Conservation (phyloP, 64 coral and sea anemone genomes). For the Pocillopora verrucosa region DNA sequence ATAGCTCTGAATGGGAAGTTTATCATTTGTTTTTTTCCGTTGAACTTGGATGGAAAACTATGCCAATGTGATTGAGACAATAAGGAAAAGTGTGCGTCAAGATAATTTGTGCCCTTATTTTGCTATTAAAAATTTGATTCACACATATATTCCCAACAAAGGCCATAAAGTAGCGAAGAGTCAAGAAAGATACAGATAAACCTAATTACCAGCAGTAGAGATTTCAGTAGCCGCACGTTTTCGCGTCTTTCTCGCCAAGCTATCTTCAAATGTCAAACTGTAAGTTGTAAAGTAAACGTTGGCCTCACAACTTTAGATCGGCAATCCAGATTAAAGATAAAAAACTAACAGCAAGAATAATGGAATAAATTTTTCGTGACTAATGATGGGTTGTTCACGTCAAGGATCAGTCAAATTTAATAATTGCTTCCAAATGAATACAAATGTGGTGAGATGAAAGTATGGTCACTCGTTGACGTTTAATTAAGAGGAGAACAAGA, state of each 20-base stretch:
- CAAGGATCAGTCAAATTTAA: slow-evolving; percentile 3
- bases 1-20: too few species aligned
- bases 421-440: slow-evolving; percentile 26
- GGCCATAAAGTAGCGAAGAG: too few species aligned
- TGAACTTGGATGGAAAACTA: too few species aligned
- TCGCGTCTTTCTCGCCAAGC: neutral
- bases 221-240: neutral
- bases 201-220: neutral
- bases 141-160: too few species aligned
- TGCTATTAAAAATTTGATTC: too few species aligned
- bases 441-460: neutral
- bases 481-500: slow-evolving; percentile 12
- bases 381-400: neutral
- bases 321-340: neutral
- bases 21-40: too few species aligned
- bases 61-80: too few species aligned
- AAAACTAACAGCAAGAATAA: neutral
- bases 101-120: too few species aligned
- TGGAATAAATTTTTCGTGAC: neutral
- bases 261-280: neutral
- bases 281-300: neutral
- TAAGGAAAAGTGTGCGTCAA: too few species aligned
- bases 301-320: neutral
- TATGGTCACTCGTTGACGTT: slow-evolving; percentile 6
- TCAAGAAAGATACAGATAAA: too few species aligned